Percentiles rank a stretch among this genome's conserved stretches.
These are phyloP conservation scores for Avahi laniger DNA, from an alignment of 2,797 vertebrate species.

Conservation along the genomic window DNA sequence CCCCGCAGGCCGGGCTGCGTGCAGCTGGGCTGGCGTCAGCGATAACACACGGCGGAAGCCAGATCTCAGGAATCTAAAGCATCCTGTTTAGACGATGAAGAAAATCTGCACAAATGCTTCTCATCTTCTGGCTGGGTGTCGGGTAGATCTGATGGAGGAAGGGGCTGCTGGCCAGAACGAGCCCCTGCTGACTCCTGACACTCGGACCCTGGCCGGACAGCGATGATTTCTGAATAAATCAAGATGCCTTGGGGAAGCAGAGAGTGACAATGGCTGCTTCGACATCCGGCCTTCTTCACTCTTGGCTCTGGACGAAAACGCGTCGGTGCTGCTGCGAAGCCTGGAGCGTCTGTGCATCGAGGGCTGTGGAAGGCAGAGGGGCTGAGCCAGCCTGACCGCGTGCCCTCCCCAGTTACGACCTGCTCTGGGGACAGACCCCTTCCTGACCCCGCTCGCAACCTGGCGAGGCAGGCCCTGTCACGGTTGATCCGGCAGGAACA, in stretches of 20 bases:
- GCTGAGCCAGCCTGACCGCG: fast-evolving
- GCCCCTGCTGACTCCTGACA: not conserved
- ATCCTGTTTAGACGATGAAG: not conserved
- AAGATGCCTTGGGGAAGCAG: not conserved
- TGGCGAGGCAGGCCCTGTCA: not conserved
- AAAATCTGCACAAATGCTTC: not conserved
- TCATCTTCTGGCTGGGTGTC: not conserved
- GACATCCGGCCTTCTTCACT: not conserved
- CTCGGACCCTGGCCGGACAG: not conserved
- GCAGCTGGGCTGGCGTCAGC: not conserved
- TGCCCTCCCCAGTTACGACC: not conserved
- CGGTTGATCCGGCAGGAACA: too few species aligned
- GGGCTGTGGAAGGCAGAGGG: too few species aligned
- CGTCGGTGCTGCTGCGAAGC: too few species aligned
- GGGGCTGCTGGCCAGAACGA: not conserved
- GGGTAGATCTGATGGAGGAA: not conserved
- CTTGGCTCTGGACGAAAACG: not conserved
- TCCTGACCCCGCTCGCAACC: not conserved
- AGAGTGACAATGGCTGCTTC: not conserved
- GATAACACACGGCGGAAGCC: not conserved
- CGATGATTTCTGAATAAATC: not conserved
- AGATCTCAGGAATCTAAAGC: not conserved
- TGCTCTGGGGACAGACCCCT: not conserved
- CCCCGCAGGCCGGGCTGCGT: too few species aligned
- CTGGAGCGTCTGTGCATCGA: not conserved